phyloP scores from a whole-genome alignment of 1,140 invertebrate species.

The Dreissena rostriformis region DNA sequence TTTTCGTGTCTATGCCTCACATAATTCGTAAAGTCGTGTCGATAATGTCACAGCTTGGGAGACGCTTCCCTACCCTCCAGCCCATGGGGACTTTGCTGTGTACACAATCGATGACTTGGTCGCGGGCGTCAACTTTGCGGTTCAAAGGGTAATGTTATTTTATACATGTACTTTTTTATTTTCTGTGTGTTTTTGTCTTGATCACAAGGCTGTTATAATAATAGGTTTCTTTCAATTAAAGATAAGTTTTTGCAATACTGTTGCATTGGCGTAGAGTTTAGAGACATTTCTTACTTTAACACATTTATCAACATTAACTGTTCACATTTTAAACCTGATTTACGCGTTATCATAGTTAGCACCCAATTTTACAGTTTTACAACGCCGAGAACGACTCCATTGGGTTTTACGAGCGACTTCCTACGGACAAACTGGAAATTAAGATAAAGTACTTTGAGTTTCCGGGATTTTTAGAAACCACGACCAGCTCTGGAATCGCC shows the following conservation, averaged over 20 bases:
- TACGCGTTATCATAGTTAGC: not conserved
- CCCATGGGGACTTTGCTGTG: conserved; percentile 40
- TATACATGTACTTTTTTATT: not conserved
- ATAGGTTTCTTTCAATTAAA: not conserved
- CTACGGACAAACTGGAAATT: conserved; percentile 2
- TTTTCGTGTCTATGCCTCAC: no score
- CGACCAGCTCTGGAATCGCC: not conserved
- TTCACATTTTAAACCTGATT: not conserved
- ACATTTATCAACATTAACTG: not conserved
- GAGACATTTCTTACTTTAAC: not conserved
- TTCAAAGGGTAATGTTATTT: conserved; percentile 1
- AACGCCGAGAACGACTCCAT: conserved; percentile 44
- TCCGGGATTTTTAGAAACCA: conserved; percentile 3
- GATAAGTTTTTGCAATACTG: not conserved
- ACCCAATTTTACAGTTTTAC: conserved; percentile 20
- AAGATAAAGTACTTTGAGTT: conserved; percentile 36
- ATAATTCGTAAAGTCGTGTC: not conserved
- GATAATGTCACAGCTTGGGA: not conserved
- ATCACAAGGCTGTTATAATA: not conserved
- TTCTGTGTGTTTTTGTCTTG: not conserved
- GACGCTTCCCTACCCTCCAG: conserved; percentile 34
- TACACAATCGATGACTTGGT: conserved; percentile 14
- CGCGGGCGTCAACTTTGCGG: conserved; percentile 18
- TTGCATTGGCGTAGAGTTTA: not conserved
- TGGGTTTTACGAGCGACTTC: conserved; percentile 10